These are phyloP conservation scores for Steinernema feltiae DNA, from an alignment of 1,140 invertebrate genomes.

Conservation along the genomic window DNA sequence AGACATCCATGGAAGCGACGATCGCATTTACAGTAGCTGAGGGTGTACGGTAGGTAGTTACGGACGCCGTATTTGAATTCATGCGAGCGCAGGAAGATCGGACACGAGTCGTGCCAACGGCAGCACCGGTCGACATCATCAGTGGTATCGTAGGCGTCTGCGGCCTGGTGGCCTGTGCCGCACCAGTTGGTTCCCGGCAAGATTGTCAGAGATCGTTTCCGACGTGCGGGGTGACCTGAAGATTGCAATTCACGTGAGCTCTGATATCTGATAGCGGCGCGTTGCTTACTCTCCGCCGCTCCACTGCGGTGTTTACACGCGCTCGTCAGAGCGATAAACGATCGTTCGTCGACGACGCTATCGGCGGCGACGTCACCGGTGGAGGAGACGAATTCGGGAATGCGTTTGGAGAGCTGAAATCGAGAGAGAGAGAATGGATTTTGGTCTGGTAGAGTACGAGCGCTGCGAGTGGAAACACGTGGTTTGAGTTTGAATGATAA, in stretches of 20 bases:
- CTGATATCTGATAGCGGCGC: too few relatives aligned
- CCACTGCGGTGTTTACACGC: neutral
- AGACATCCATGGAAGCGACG: slow-evolving; percentile 82
- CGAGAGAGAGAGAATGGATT: neutral
- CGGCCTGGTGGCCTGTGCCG: slow-evolving; percentile 65
- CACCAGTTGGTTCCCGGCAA: slow-evolving; percentile 81
- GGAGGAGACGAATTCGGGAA: neutral
- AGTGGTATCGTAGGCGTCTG: slow-evolving; percentile 59
- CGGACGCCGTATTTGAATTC: slow-evolving; percentile 72
- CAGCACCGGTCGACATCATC: slow-evolving; percentile 76
- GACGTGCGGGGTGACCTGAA: slow-evolving; percentile 23
- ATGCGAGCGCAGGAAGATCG: slow-evolving; percentile 71
- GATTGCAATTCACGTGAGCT: neutral
- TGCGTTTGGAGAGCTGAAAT: neutral
- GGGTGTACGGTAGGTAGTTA: slow-evolving; percentile 75
- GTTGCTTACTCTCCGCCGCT: neutral
- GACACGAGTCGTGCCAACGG: slow-evolving; percentile 75
- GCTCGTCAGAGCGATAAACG: neutral
- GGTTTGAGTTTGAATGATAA: neutral
- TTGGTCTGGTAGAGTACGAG: neutral
- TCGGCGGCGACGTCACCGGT: neutral
- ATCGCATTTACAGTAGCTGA: slow-evolving; percentile 81
- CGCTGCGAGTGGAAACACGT: neutral
- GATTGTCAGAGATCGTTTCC: slow-evolving; percentile 64
- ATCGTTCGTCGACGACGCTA: neutral